Conservation (phyloP, 2,113 vertebrate genomes). For the Isurus oxyrinchus region DNA sequence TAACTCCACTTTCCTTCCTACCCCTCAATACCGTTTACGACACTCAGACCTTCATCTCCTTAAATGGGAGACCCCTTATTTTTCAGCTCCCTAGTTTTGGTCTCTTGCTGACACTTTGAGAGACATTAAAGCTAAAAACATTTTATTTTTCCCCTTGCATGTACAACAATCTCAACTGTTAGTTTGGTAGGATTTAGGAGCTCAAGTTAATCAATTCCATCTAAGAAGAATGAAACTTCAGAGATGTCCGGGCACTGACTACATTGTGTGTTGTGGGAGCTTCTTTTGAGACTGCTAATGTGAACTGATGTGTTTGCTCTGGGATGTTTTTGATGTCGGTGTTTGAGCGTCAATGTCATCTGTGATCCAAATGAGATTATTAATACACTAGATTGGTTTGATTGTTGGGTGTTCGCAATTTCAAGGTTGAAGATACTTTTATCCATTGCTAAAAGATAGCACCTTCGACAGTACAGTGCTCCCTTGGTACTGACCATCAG, state of each 20-base stretch:
- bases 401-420: neutral
- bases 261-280: neutral
- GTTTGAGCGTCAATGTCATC: neutral
- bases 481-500: too few species aligned
- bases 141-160: neutral
- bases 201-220: neutral
- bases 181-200: neutral
- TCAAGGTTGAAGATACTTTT: neutral
- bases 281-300: neutral
- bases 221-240: too few species aligned
- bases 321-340: neutral
- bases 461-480: too few species aligned
- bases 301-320: neutral
- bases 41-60: too few species aligned
- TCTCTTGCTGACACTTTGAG: neutral
- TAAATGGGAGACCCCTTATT: too few species aligned
- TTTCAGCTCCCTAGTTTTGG: too few species aligned
- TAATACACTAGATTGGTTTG: neutral
- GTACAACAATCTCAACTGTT: neutral
- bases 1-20: too few species aligned
- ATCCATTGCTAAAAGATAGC: neutral
- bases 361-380: neutral
- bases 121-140: neutral
- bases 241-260: neutral
- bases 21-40: too few species aligned